A percentile compares a stretch with the other conserved stretches of the same genome.
Evolutionary conservation across 2,113 vertebrate species (phyloP).

Genomic region (rat (Rattus norvegicus)): DNA sequence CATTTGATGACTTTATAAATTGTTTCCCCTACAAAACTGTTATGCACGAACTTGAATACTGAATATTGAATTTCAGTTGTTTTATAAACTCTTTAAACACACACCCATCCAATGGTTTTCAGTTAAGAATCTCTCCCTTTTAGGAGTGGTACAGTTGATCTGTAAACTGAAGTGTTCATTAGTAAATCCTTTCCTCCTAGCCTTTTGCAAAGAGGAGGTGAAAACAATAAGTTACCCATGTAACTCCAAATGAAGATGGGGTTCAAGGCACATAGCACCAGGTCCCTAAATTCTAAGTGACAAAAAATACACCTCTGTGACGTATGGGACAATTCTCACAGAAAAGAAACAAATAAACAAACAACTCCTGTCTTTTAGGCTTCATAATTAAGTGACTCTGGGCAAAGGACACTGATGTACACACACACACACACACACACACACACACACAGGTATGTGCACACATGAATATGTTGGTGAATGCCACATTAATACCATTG

Average conservation of each 20-base stretch:
- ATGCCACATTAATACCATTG: accelerated
- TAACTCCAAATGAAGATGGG: not conserved
- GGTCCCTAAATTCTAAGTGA: not conserved
- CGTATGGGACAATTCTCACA: not conserved
- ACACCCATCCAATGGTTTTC: not conserved
- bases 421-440: no score
- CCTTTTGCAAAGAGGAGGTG: not conserved
- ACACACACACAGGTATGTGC: not conserved
- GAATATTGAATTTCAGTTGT: not conserved
- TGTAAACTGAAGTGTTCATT: not conserved
- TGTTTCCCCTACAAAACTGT: not conserved
- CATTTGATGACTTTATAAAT: not conserved
- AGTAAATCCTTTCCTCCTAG: not conserved
- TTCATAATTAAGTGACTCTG: not conserved
- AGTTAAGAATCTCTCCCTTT: not conserved
- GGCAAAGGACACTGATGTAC: not conserved
- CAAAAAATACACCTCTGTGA: not conserved
- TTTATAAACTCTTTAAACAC: not conserved
- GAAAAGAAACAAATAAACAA: not conserved
- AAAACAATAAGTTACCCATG: no score
- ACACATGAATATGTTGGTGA: no score
- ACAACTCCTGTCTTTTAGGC: not conserved
- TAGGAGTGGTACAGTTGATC: not conserved
- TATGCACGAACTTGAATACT: not conserved
- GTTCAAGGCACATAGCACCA: not conserved